Base-by-base conservation (phyloP, 2,888 invertebrate species). In the Quadriops clusia region DNA sequence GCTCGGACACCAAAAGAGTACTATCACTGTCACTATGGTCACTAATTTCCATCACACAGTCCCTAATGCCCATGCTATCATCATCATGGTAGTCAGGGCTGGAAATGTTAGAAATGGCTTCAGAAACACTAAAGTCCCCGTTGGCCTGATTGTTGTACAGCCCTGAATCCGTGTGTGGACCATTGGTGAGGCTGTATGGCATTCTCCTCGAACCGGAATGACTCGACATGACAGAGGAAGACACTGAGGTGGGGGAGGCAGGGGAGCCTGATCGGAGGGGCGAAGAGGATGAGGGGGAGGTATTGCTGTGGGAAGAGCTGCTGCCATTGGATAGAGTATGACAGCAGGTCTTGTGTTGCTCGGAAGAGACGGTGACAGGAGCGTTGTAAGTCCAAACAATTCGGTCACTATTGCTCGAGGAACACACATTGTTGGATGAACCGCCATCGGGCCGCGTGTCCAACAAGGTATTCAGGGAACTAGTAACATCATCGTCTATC, bases 301-400 rank as follows among this genome's bases (percentile, higher is more conserved):
- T 71, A n/a, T n/a, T n/a, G n/a, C n/a, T n/a, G 49, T 70, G 72
- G 50, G 68, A 74, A 38, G 67, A 72, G 49, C 61, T 64, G 47
- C 66, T 67, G 39, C 67, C 67, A 42, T 70, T 72, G 28, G 72
- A 72, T 10, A 72, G 65, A 48, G 71, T 68, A 51, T 72, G 73
- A 43, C 69, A 71, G 34, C 63, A 64, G 30, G 64, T 60, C 42
- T 71, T 67, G 30, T 44, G 45, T 60, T 67, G 57, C 18, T 60
- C 60, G 33, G 70, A 65, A 23, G 69, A 64, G 44, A 69, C 64
- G 46, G 74, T 70, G 23, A 76, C 71, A n/a, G 87, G 86, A 36
- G 87, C 86, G 67, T 87, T 89, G 67, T 85, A 87, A 29, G 87
- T 87, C 87, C 87, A 87, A 29, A 87, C 85, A 54, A 87, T 85